These are phyloP conservation scores for Ceratotherium simum DNA, from an alignment of 2,113 vertebrate genomes.

Conservation along the genomic window DNA sequence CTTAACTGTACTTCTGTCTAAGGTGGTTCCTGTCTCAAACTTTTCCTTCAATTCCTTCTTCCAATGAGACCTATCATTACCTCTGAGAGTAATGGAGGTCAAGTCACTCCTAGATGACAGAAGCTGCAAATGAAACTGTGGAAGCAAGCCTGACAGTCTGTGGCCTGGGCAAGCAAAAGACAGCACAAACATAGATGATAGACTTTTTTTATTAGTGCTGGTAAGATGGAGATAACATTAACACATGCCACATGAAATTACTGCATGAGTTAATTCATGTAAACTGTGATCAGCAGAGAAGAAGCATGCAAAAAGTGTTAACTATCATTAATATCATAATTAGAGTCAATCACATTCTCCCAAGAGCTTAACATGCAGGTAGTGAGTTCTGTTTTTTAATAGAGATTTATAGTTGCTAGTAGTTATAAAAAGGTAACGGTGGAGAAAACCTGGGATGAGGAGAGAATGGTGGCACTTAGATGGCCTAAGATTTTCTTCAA, in stretches of 20 bases:
- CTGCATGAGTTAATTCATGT: background rate
- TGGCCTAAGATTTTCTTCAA: background rate
- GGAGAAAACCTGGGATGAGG: background rate
- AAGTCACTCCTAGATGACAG: background rate
- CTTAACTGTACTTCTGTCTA: background rate
- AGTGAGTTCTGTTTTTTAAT: background rate
- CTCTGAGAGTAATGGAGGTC: background rate
- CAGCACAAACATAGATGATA: background rate
- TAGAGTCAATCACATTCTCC: background rate
- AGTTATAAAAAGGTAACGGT: constrained; percentile 18
- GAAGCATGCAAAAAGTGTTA: background rate
- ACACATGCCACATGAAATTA: background rate
- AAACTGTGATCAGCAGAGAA: background rate
- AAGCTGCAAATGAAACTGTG: background rate
- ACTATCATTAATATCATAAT: background rate
- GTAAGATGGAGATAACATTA: background rate
- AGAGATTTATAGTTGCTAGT: background rate
- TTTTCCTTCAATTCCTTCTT: background rate
- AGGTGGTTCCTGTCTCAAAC: background rate
- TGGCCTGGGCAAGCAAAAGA: background rate
- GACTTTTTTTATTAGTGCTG: background rate
- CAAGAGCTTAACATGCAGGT: background rate
- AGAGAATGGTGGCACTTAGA: background rate
- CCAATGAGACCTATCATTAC: background rate
- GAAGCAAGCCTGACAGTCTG: background rate